Evolutionary conservation across 2,113 vertebrate species (phyloP), one percentile per base, ranked within the genome.

Genomic region (Brienomyrus brachyistius): DNA sequence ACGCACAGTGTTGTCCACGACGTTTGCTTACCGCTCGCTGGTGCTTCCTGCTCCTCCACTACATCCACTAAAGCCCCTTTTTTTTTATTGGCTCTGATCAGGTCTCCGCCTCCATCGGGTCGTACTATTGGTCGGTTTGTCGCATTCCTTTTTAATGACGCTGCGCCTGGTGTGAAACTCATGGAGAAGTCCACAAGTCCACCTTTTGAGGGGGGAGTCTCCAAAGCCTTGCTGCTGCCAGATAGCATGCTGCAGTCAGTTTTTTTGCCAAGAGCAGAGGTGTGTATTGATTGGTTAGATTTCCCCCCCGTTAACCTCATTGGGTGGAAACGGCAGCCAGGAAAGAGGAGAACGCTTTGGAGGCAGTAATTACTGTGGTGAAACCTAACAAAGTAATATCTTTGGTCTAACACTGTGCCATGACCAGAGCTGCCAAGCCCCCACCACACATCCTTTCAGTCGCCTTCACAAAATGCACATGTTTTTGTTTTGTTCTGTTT

Each of bases 341-440:
- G 9, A 48, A 48, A 48, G 40, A 9, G 74, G 74, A 5, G 17
- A 43, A 19, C 35, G 13, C 70, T 19, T 17, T 77, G 70, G 70
- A 77, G 70, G 70, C 70, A 40, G 70, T 77, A 10, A 77, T 77
- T 35, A 89, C 45, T 52, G 51, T 62, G 80, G 54, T 84, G 31
- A 89, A 89, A 59, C 50, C 43, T 74, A 84, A 56, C 52, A 15
- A 82, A 89, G 88, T 84, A 9, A 80, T 8, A 50, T n/a, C 89
- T 84, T n/a, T 89, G 89, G 89, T 89, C 88, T 47, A 52, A 89
- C 88, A 82, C 77, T 89, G 89, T 89, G 89, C 80, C 89, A 84
- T 89, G 77, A 56, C 40, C 52, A 80, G 43, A 85, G 89, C 89
- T 89, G 88, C 89, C 89, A 89, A 59, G 82, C 35, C 56, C 40